Conservation (phyloP, 2,113 vertebrate species). For the Dipodomys stephensi region DNA sequence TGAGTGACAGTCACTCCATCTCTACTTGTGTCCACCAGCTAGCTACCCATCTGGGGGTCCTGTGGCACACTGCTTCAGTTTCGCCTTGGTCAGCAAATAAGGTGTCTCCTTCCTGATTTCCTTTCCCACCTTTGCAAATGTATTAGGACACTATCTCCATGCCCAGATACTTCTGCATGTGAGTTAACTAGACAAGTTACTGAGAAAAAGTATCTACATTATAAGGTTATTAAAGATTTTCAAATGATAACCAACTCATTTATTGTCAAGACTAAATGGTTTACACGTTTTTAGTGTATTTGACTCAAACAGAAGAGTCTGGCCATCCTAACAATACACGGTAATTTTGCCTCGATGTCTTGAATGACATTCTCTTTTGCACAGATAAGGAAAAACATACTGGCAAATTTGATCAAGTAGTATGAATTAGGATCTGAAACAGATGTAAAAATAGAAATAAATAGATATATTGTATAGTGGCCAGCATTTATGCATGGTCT, state of each 20-base stretch:
- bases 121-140: not conserved
- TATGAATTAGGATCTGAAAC: slow-evolving; percentile 15
- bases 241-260: not conserved
- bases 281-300: slow-evolving; percentile 5
- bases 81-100: not conserved
- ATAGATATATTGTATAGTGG: not conserved
- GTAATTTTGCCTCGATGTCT: not conserved
- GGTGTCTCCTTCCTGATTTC: not conserved
- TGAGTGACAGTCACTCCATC: too few species aligned
- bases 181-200: not conserved
- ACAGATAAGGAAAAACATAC: not conserved
- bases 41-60: not conserved
- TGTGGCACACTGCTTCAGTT: not conserved
- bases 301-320: not conserved
- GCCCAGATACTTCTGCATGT: not conserved
- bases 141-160: not conserved
- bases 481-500: not conserved
- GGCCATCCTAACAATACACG: not conserved
- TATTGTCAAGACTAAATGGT: not conserved
- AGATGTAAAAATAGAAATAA: not conserved
- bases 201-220: not conserved
- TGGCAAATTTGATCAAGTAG: not conserved
- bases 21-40: not conserved
- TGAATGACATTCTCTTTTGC: not conserved
- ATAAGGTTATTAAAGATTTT: not conserved